Evolutionary conservation across 1,140 invertebrate species (phyloP).

Genomic region (Eulimnadia texana): DNA sequence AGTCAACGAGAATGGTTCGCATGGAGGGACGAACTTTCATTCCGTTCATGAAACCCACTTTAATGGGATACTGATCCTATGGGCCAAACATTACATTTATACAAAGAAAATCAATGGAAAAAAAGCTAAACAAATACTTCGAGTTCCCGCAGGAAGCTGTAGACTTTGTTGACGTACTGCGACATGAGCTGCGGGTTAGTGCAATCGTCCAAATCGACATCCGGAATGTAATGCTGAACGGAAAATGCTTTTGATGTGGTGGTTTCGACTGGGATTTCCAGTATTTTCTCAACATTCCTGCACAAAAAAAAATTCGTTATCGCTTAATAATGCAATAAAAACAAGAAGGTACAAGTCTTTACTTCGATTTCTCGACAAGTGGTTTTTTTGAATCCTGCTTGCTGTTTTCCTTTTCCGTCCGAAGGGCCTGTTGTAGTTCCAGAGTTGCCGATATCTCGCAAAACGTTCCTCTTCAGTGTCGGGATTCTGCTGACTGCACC

Average conservation of each 20-base stretch:
- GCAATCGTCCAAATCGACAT: slow-evolving; percentile 58
- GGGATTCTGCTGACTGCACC: neutral
- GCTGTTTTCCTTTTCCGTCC: neutral
- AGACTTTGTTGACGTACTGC: slow-evolving; percentile 74
- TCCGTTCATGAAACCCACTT: slow-evolving; percentile 44
- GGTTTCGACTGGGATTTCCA: neutral
- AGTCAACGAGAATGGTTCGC: slow-evolving; percentile 78
- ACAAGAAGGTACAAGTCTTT: neutral
- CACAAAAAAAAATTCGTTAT: neutral
- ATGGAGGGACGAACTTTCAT: slow-evolving; percentile 58
- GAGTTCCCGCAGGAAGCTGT: slow-evolving; percentile 52
- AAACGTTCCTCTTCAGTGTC: neutral
- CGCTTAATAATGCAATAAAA: neutral
- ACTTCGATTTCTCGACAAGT: neutral
- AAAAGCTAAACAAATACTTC: slow-evolving; percentile 39
- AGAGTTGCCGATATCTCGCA: neutral
- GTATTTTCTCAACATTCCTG: neutral
- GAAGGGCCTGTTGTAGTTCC: neutral
- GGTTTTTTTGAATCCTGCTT: neutral
- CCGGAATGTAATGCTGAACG: slow-evolving; percentile 23
- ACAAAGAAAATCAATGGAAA: neutral
- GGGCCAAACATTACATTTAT: neutral
- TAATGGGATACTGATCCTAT: slow-evolving; percentile 35
- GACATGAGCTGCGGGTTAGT: slow-evolving; percentile 61
- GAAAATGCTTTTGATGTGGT: neutral